Evolutionary conservation across 2,113 vertebrate genomes (phyloP), one percentile per base, ranked within the genome.

Genomic region (Cinclus cinclus): DNA sequence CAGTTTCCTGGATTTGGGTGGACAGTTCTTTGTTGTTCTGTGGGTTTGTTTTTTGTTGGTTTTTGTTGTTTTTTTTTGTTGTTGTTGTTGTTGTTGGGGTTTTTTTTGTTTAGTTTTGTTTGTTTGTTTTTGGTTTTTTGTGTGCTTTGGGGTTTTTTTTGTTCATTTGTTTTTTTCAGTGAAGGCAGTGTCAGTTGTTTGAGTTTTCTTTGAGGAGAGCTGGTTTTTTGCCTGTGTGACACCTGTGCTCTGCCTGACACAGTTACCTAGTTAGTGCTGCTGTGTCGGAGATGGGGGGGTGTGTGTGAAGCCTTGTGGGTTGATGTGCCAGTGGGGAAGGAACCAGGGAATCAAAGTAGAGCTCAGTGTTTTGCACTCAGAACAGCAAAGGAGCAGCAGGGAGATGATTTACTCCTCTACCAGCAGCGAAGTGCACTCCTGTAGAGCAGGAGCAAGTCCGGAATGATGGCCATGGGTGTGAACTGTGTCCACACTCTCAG

Each of bases 401-500:
- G 2, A 5, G 39, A 4, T 31, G 3, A 27, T 28, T 59, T 47
- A 5, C 5, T 91, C 31, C 16, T 42, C 42, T n/a, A 2, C 20
- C 23, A 68, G 49, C 49, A 86, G 31, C 37, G 7, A 80, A 44
- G 24, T 25, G n/a, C 15, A 3, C 5, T 42, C 42, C 37, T 49
- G 23, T 8, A 31, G 50, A 33, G 30, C 30, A 63, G 9, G 37
- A 60, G 62, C 22, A 23, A 59, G 20, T 35, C 60, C 58, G 41
- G 31, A 16, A 7, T 6, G n/a, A 16, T 3, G 9, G 24, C 15
- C 33, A 17, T 10, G 64, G 22, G 3, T n/a, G 19, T 44, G 17
- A 76, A 6, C 42, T 30, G 14, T 10, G 15, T 23, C 55, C 3
- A 2, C 0, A 0, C 5, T 24, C n/a, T 27, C 0, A 0, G 13